These are phyloP conservation scores for Montipora sp. DNA, from an alignment of 64 coral and sea anemone genomes.

Conservation along the genomic window DNA sequence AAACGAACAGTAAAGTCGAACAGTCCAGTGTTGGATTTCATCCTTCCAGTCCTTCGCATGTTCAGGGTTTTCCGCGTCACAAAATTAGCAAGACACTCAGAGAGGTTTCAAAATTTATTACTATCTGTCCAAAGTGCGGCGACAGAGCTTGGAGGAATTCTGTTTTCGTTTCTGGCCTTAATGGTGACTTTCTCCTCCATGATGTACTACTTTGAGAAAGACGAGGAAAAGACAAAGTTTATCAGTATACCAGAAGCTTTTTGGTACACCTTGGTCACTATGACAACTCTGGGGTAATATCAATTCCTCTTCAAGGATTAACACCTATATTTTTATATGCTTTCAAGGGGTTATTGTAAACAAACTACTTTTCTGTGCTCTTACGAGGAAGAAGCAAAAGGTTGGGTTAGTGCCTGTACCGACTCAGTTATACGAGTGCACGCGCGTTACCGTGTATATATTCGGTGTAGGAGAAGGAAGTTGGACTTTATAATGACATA, in stretches of 20 bases:
- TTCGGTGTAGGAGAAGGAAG: too few species aligned
- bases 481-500: too few species aligned
- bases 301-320: neutral
- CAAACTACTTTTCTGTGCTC: too few species aligned
- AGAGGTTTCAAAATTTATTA: constrained; percentile 70
- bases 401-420: too few species aligned
- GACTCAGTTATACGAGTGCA: too few species aligned
- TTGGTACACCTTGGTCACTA: constrained; percentile 93
- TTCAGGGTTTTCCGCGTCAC: constrained; percentile 87
- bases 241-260: constrained; percentile 85
- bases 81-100: constrained; percentile 81
- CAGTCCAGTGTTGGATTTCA: constrained; percentile 37
- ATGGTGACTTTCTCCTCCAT: constrained; percentile 87
- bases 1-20: constrained; percentile 50
- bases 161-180: constrained; percentile 79
- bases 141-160: constrained; percentile 83
- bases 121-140: constrained; percentile 71
- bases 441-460: too few species aligned
- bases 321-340: too few species aligned
- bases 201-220: constrained; percentile 66
- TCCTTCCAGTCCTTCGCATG: constrained; percentile 73
- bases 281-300: constrained; percentile 92
- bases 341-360: too few species aligned
- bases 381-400: too few species aligned
- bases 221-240: neutral